Evolutionary conservation across 2,113 vertebrate genomes (phyloP), one percentile per base, ranked within the genome.

Genomic region (Orycteropus afer): DNA sequence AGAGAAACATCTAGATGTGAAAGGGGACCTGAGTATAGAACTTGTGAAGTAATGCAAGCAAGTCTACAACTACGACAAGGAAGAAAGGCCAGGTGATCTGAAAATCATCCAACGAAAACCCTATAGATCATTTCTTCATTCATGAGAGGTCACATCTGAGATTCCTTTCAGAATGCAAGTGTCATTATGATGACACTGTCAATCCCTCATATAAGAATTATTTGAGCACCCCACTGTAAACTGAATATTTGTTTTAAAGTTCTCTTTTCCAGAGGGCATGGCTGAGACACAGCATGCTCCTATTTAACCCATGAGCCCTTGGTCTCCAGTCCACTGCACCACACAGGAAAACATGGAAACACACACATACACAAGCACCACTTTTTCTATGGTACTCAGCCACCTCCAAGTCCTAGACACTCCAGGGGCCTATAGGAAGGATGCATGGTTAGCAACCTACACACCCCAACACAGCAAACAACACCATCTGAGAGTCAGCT

Each of bases 181-280:
- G 29, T n/a, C 55, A 18, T 51, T 85, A 61, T 57, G 51, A 20
- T 49, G 20, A 80, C 34, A 18, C 77, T 76, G 80, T 57, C 27
- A 69, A 20, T 34, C 23, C 34, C 14, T 77, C 57, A 23, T 73
- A 86, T 85, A 96, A 90, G 5, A 81, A 40, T 90, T 29, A 37
- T 49, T 32, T 42, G 45, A 91, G 45, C 61, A 23, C 34, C n/a
- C 45, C 8, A 23, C 22, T 37, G 29, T 29, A 5, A 45, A 37
- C 47, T 49, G 32, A 20, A 12, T 63, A 76, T 27, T 94, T 79
- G 45, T 15, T 94, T 61, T 94, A 78, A 88, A 90, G 49, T 93
- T 89, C n/a, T n/a, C n/a, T 29, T 55, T 90, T 76, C 79, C 42
- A 77, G 69, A 53, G 32, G 29, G 4, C 76, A n/a, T 87, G 65